Evolutionary conservation across 2,888 invertebrate species (phyloP).

Genomic region (Eupithecia centaureata): DNA sequence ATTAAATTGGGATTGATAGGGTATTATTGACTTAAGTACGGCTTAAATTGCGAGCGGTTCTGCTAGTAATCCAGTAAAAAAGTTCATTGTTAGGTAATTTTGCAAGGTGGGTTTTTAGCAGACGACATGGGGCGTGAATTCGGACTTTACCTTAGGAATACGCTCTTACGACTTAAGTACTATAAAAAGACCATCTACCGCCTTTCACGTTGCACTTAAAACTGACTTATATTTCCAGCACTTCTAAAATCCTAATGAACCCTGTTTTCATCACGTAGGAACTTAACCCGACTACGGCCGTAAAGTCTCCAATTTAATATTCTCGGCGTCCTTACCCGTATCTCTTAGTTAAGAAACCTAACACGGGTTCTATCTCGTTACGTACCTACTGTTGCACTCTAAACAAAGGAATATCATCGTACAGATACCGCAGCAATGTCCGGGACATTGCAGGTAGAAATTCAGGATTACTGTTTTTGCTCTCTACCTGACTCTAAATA

Average conservation of each 20-base stretch:
- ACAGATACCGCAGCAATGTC: background rate
- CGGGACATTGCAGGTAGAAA: background rate
- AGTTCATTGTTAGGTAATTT: too few relatives aligned
- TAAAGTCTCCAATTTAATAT: slow-evolving; percentile 34
- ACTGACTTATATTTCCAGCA: background rate
- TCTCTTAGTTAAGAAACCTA: slow-evolving; percentile 32
- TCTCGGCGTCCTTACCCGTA: slow-evolving; percentile 28
- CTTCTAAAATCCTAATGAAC: slow-evolving; percentile 11
- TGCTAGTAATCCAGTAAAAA: too few relatives aligned
- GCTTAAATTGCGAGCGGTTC: too few relatives aligned
- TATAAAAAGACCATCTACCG: background rate
- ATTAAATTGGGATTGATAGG: too few relatives aligned
- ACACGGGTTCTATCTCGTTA: slow-evolving; percentile 23
- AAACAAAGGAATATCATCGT: slow-evolving; percentile 1
- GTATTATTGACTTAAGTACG: too few relatives aligned
- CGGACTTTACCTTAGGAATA: too few relatives aligned
- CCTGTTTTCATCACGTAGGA: slow-evolving; percentile 26
- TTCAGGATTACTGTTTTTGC: background rate
- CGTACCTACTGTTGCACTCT: slow-evolving; percentile 19
- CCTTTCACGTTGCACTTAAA: background rate
- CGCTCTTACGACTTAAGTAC: too few relatives aligned
- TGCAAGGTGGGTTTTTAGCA: too few relatives aligned
- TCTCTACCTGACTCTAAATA: too few relatives aligned
- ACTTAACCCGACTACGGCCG: slow-evolving; percentile 22
- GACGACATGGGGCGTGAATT: too few relatives aligned